A percentile compares a stretch with the other conserved stretches of the same genome.
phyloP scores from a whole-genome alignment of 2,797 vertebrate genomes.

The Varecia variegata region DNA sequence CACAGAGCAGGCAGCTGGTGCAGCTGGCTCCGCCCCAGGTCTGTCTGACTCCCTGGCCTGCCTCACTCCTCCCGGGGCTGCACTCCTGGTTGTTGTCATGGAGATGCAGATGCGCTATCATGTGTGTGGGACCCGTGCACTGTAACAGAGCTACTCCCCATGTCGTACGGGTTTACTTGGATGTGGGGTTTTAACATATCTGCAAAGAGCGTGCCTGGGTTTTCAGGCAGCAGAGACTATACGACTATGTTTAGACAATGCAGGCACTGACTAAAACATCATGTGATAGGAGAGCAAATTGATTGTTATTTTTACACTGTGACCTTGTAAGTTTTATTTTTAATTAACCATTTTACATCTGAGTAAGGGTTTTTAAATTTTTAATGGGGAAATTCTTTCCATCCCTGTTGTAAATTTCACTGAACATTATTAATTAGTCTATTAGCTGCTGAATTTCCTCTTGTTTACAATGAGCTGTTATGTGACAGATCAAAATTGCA shows the following conservation, averaged over 20 bases:
- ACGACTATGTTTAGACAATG: too few relatives aligned
- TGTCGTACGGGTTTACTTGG: not conserved
- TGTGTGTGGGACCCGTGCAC: too few relatives aligned
- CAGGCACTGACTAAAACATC: too few relatives aligned
- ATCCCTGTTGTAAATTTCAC: not conserved
- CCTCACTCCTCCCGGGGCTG: rapidly evolving
- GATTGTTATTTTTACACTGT: not conserved
- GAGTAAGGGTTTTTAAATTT: not conserved
- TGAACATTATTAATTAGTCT: not conserved
- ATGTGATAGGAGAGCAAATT: not conserved
- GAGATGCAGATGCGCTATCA: not conserved
- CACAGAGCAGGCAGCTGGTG: not conserved
- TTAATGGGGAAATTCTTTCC: not conserved
- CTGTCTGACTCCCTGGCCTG: not conserved
- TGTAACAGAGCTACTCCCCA: not conserved
- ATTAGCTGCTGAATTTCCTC: not conserved
- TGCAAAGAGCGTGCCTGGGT: not conserved
- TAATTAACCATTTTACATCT: not conserved
- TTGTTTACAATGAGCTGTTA: not conserved
- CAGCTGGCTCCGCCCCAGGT: not conserved
- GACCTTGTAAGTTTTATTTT: not conserved
- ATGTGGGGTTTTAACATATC: not conserved
- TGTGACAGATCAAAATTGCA: not conserved
- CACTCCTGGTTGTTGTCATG: not conserved
- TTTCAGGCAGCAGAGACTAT: not conserved